Evolutionary conservation across 2,888 invertebrate genomes (phyloP), one percentile per base, ranked within the genome.

Genomic region (Metalampra italica): DNA sequence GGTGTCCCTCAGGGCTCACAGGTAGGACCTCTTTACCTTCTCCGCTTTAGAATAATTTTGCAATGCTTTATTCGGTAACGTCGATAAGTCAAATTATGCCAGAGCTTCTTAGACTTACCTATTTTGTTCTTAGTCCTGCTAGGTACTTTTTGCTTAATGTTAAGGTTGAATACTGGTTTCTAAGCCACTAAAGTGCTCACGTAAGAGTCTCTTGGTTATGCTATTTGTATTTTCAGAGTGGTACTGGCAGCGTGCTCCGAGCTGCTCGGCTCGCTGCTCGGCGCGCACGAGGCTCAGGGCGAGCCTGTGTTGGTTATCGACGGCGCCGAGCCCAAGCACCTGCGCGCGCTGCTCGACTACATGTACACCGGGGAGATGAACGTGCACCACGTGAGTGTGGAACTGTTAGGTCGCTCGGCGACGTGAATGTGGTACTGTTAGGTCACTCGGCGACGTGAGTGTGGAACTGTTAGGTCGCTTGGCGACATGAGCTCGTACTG

Each of bases 281-380:
- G 96, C 49, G 94, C 97, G 75, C 96, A 97, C 88, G 97, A 97
- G 81, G 76, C 82, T 0, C 85, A 80, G n/a, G 88, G 88, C 9
- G 88, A 88, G 56, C 85, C 86, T 0, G 96, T 97, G 54, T 94
- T 96, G 76, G 97, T 96, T 72, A 93, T 95, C 59, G 97, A 97
- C 84, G 86, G 87, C 1, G 89, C 87, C 0, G 86, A 88, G 47
- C 89, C 90, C 0, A 54, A 64, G 0, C 89, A 90, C 46, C 93
- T 97, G 66, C 94, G 94, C 80, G 96, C 96, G 54, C 91, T 97
- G 59, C 95, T 97, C 48, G 96, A 97, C 80, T 97, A 97, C 78
- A 97, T 97, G 97, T 97, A 97, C 83, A 96, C 96, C 71, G 97
- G 97, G 57, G 97, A 97, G 90, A 97, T 97, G 81, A 97, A 96